Evolutionary conservation across 2,888 invertebrate species (phyloP), one percentile per base, ranked within the genome.

Genomic region (Acrobasis consociella): DNA sequence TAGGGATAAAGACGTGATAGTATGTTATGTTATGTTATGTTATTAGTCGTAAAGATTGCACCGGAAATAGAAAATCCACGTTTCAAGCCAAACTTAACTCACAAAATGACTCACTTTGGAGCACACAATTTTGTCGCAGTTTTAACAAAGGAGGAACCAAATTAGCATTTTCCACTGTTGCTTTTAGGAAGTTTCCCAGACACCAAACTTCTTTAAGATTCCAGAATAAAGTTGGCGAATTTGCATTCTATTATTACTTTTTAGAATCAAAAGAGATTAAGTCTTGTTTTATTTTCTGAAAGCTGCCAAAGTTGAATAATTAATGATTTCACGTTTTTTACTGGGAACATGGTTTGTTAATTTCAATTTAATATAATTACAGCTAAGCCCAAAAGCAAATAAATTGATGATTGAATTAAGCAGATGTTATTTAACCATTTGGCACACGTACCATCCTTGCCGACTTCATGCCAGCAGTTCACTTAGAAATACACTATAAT

Each of bases 111-210:
- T 56, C 22, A 56, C 42, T 39, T 42, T 42, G 42, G 13, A 9
- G 55, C 55, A 15, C 11, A 42, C 22, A 56, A 56, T 56, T 56
- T 56, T 17, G 56, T 42, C 42, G 15, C 17, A 42, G 56, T 56
- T 56, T 56, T 42, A 56, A 56, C 56, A 56, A 56, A 42, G 56
- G 11, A 42, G 39, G 55, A 56, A 42, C 13, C 13, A 56, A 56
- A 56, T 56, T 56, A 56, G 42, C 56, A 56, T 56, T 56, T 56
- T 42, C 56, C 42, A 56, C 56, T 56, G 56, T 56, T 56, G 56
- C 56, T 42, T 56, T 56, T 42, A 56, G 42, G 17, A 42, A 56
- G 42, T 56, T 56, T 22, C 17, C 7, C 56, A 42, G 56, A 42
- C 42, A 17, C 17, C 39, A 42, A 56, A 56, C 17, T 56, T 56